A percentile compares a stretch with the other conserved stretches of the same genome.
phyloP scores from a whole-genome alignment of 2,888 invertebrate species.

The Chaetogeoica ovagalla region DNA sequence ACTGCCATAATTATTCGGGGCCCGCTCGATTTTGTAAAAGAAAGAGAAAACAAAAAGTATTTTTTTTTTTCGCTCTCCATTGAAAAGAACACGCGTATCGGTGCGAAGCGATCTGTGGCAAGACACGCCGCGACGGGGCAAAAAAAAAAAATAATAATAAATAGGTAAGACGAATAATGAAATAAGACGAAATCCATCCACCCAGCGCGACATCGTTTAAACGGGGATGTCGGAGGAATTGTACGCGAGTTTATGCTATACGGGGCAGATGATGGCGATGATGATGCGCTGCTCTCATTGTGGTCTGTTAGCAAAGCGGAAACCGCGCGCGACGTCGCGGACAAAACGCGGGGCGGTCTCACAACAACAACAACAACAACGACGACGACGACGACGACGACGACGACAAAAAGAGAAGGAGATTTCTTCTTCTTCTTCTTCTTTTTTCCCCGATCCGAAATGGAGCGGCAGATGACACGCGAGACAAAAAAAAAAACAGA shows the following conservation, averaged over 20 bases:
- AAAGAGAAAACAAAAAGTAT: too few relatives aligned
- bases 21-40: too few relatives aligned
- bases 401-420: constrained; percentile 14
- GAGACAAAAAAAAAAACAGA: background rate
- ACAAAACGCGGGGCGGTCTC: constrained; percentile 4
- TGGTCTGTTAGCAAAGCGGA: constrained; percentile 44
- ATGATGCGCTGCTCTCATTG: constrained; percentile 21
- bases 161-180: background rate
- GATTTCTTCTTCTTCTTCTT: constrained; percentile 16
- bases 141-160: background rate
- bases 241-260: background rate
- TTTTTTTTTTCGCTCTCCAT: too few relatives aligned
- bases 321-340: constrained; percentile 48
- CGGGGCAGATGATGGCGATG: constrained; percentile 27
- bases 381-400: background rate
- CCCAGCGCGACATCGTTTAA: constrained; percentile 1
- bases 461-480: constrained; percentile 50
- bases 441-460: constrained; percentile 36
- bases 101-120: background rate
- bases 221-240: constrained; percentile 17
- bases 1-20: too few relatives aligned
- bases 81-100: background rate
- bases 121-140: background rate
- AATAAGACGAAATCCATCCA: constrained; percentile 8
- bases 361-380: background rate